Evolutionary conservation across 2,797 vertebrate genomes (phyloP), one percentile per base, ranked within the genome.

Genomic region (Serranus cabrilla): DNA sequence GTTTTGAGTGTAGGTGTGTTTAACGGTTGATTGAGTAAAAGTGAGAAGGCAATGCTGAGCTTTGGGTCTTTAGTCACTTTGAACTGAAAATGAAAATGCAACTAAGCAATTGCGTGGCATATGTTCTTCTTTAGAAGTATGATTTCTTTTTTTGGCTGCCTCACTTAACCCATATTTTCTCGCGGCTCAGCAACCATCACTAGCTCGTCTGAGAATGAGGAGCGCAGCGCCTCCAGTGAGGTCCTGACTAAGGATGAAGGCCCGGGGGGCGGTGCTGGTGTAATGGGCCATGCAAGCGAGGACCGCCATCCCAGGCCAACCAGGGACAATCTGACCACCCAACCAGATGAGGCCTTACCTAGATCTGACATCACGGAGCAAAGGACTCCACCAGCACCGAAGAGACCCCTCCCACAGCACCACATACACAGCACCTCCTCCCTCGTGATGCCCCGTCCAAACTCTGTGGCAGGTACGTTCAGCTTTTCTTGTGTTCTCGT

Each of bases 141-240:
- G 8, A 50, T 49, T 51, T 46, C 11, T 61, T 31, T 51, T 52
- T 62, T 78, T 75, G 11, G 46, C 52, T 60, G 45, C 57, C 23
- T 66, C 55, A 63, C 17, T 60, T 63, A 62, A 74, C 23, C 39
- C 11, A 37, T 60, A 23, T 73, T 82, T 82, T 50, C 14, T 74
- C 58, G 23, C 51, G 39, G 37, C 63, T 70, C 91, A 99, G 98
- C 97, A 72, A 98, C 98, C 54, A 96, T 96, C 93, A 99, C 97
- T 60, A 99, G 97, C 87, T 99, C 98, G 25, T 99, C 98, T 78
- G 98, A 99, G 94, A 99, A 99, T 50, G 98, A 99, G 88, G 98
- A 99, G 82, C 97, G 97, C 65, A 97, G 97, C 77, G 94, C 95
- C 76, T 97, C 97, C 83, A 98, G 96, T 87, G 93, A 98, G 89